Evolutionary conservation across 2,888 invertebrate species (phyloP), one percentile per base, ranked within the genome.

Genomic region (Plebejus melissa): DNA sequence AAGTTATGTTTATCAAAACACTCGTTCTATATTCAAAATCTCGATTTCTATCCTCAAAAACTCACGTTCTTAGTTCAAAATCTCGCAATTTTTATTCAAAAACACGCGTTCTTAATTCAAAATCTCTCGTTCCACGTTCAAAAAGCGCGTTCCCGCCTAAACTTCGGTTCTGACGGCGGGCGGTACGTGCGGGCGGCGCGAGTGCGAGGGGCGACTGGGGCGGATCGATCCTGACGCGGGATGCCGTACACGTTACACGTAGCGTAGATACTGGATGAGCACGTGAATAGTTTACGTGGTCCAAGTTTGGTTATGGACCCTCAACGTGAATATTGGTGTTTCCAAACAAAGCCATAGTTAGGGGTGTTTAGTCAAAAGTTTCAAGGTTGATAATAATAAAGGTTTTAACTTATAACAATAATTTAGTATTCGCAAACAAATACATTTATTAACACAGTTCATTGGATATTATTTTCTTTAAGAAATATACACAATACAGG

Each of bases 91-190:
- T 50, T 4, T 13, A 50, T 50, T 60, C 28, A 41, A 4, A 74
- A 60, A 74, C 16, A 0, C 4, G 1, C 16, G 22, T 38, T 13
- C 16, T 28, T 3, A 60, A 7, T 65, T 38, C 28, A 38, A 58
- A 65, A 65, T 32, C 41, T 58, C 28, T 22, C 22, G 38, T 65
- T 65, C 41, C 22, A 50, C 74, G 65, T 38, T 65, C 50, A 58
- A 58, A 74, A 69, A 75, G 36, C 74, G 74, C 54, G 57, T 93
- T 92, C 92, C 92, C 92, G 93, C 92, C 90, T 90, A 91, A 89
- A 90, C 81, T 85, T 82, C 88, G 90, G 88, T 86, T 88, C 85
- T 80, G 80, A 80, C 81, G 86, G 84, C 85, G 83, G 83, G 83
- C 85, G 84, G 87, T 36, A 65, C 65, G 65, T 65, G 81, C 81